Percentiles rank a stretch among this genome's conserved stretches.
phyloP scores from a whole-genome alignment of 1,140 invertebrate species.

The Monomorium pharaonis region DNA sequence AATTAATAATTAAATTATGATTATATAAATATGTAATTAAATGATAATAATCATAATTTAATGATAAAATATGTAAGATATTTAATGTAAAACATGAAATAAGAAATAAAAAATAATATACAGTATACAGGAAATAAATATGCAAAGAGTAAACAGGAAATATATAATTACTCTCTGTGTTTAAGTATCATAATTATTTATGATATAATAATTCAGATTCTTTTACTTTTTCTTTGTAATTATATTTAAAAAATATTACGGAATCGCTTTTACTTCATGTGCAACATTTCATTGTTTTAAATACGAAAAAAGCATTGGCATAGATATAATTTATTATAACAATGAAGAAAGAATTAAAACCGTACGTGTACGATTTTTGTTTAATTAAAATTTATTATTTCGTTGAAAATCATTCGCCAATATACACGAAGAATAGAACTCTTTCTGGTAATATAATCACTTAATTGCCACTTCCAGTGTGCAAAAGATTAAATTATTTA shows the following conservation, averaged over 20 bases:
- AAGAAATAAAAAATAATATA: too few species aligned
- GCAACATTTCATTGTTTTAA: not conserved
- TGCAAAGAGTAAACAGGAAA: too few species aligned
- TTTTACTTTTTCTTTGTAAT: not conserved
- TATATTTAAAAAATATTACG: not conserved
- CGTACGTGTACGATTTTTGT: not conserved
- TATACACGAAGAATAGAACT: not conserved
- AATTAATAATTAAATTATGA: not conserved
- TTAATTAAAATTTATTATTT: slow-evolving; percentile 26
- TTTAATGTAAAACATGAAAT: not conserved
- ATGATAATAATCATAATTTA: too few species aligned
- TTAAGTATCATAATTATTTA: slow-evolving; percentile 17
- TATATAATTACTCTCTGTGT: not conserved
- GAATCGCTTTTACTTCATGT: not conserved
- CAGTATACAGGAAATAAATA: too few species aligned
- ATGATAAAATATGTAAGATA: too few species aligned
- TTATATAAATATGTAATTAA: too few species aligned
- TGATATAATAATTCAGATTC: not conserved
- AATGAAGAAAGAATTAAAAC: slow-evolving; percentile 5
- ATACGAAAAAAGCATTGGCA: not conserved
- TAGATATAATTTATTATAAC: slow-evolving; percentile 2
- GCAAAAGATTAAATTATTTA: slow-evolving; percentile 39
- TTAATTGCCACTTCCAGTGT: slow-evolving; percentile 1
- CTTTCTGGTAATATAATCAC: not conserved
- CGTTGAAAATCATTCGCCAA: not conserved